Conservation (phyloP, 2,888 invertebrate genomes). For the Sesia apiformis region DNA sequence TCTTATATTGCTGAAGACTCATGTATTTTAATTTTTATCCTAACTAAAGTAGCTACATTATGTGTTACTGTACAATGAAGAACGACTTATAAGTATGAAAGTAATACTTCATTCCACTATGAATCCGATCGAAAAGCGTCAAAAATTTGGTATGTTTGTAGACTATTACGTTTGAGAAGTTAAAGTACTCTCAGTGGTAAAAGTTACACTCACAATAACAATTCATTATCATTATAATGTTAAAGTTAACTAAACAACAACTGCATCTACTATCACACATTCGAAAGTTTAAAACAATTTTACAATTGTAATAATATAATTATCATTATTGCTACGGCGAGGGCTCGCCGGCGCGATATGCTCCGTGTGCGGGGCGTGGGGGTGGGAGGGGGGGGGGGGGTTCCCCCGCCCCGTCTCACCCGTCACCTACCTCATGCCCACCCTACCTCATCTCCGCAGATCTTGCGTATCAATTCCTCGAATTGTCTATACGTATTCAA, state of each 20-base stretch:
- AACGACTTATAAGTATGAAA: slow-evolving; percentile 51
- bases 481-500: too few relatives aligned
- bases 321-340: slow-evolving; percentile 71
- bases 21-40: slow-evolving; percentile 61
- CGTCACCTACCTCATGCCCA: slow-evolving; percentile 6
- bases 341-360: slow-evolving; percentile 47
- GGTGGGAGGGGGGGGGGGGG: too few relatives aligned
- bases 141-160: slow-evolving; percentile 34
- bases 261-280: slow-evolving; percentile 76
- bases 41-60: slow-evolving; percentile 70
- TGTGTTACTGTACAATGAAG: slow-evolving; percentile 68
- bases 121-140: slow-evolving; percentile 53
- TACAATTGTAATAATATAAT: slow-evolving; percentile 68
- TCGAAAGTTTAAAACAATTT: slow-evolving; percentile 75
- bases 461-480: too few relatives aligned
- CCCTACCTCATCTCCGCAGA: background rate
- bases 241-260: slow-evolving; percentile 75
- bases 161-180: slow-evolving; percentile 47
- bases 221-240: slow-evolving; percentile 57
- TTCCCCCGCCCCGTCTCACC: slow-evolving; percentile 6
- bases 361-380: slow-evolving; percentile 21
- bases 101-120: slow-evolving; percentile 37
- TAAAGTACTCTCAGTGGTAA: slow-evolving; percentile 56
- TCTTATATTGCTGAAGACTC: slow-evolving; percentile 50
- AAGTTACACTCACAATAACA: slow-evolving; percentile 73